phyloP scores from a whole-genome alignment of 1,140 invertebrate species.

The Frieseomelitta varia region DNA sequence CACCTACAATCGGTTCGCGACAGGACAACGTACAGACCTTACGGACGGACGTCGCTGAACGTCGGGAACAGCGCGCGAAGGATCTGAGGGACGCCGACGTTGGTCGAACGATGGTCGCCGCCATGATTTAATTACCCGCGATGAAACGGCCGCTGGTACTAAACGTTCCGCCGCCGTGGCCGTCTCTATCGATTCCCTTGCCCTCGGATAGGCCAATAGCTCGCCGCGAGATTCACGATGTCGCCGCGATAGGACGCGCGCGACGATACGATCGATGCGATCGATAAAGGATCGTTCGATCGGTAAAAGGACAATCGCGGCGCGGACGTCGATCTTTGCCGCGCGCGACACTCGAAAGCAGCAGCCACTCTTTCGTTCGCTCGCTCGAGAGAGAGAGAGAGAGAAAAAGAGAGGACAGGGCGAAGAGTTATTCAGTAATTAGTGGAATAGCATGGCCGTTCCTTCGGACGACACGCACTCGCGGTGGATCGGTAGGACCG shows the following conservation, averaged over 20 bases:
- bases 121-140: conserved; percentile 71
- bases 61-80: background rate
- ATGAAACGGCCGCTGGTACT: conserved; percentile 31
- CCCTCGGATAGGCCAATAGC: conserved; percentile 39
- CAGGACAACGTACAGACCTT: conserved; percentile 7
- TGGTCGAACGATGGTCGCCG: conserved; percentile 14
- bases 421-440: conserved; percentile 70
- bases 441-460: conserved; percentile 50
- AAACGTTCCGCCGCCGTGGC: conserved; percentile 35
- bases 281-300: conserved; percentile 40
- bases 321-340: conserved; percentile 55
- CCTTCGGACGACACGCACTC: conserved; percentile 2
- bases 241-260: conserved; percentile 57
- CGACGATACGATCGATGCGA: conserved; percentile 69
- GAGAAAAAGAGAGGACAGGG: background rate
- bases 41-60: background rate
- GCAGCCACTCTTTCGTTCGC: too few species aligned
- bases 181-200: conserved; percentile 51
- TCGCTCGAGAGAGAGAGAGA: background rate
- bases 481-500: background rate
- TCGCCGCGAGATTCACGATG: conserved; percentile 59
- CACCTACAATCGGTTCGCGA: conserved; percentile 23
- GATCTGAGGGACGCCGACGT: conserved; percentile 47
- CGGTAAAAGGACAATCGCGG: conserved; percentile 38
- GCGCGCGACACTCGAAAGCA: conserved; percentile 52